Evolutionary conservation across 2,797 vertebrate species (phyloP).

Genomic region (Chromis chromis): DNA sequence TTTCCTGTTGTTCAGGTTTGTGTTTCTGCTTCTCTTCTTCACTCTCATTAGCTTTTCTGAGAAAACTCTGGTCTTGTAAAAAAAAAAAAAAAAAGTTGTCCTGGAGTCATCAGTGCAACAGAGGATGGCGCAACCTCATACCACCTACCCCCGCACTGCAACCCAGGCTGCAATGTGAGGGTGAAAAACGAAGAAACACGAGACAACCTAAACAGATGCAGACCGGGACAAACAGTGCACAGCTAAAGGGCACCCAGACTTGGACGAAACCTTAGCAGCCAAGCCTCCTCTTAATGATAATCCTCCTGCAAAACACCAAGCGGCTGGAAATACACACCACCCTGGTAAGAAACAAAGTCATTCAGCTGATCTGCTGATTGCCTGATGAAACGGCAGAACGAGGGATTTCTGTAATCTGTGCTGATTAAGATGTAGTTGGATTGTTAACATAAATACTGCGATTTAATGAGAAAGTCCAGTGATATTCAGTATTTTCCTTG

Average conservation of each 20-base stretch:
- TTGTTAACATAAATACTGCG: conserved; percentile 1
- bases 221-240: conserved; percentile 16
- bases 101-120: conserved; percentile 13
- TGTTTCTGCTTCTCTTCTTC: conserved; percentile 40
- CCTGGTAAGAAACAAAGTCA: conserved; percentile 22
- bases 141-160: conserved; percentile 23
- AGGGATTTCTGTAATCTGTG: conserved; percentile 32
- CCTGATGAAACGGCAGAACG: conserved; percentile 11
- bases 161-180: conserved; percentile 36
- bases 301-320: conserved; percentile 23
- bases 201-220: conserved; percentile 50
- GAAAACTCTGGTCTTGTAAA: conserved; percentile 52
- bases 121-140: conserved; percentile 43
- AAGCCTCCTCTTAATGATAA: conserved; percentile 17
- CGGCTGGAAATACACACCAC: conserved; percentile 27
- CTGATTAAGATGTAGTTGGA: conserved; percentile 23
- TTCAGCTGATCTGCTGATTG: conserved; percentile 18
- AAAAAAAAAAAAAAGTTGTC: conserved; percentile 13
- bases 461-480: conserved; percentile 9
- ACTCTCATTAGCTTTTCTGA: conserved; percentile 42
- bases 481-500: conserved; percentile 16
- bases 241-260: background rate
- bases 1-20: conserved; percentile 58
- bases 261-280: conserved; percentile 19
- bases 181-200: conserved; percentile 45